Percentiles rank a stretch among this genome's conserved stretches.
These are phyloP conservation scores for Poecilia latipinna DNA, from an alignment of 2,113 vertebrate species.

Conservation along the genomic window DNA sequence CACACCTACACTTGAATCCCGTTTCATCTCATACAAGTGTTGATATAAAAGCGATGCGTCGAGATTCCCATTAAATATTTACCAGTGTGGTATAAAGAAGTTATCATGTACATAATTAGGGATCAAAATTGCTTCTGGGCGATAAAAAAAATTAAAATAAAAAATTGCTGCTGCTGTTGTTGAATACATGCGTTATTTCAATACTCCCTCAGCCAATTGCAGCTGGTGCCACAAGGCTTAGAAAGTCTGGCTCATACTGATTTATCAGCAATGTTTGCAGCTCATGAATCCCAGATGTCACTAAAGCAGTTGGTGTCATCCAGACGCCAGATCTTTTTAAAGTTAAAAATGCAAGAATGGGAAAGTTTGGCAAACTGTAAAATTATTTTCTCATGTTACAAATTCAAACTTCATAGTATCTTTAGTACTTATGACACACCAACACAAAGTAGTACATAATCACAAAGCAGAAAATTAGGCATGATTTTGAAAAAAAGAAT, in stretches of 20 bases:
- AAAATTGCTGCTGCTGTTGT: background rate
- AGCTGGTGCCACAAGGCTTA: background rate
- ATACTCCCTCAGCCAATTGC: background rate
- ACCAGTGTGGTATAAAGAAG: constrained; percentile 21
- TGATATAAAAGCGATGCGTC: constrained; percentile 21
- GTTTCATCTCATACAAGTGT: constrained; percentile 27
- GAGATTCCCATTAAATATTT: constrained; percentile 38
- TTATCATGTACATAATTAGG: constrained; percentile 12
- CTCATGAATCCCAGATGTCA: no score
- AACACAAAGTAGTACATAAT: background rate
- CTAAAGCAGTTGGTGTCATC: no score
- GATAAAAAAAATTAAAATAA: background rate
- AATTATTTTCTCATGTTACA: background rate
- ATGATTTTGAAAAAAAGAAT: background rate
- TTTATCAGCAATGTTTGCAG: background rate
- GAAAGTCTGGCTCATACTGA: background rate
- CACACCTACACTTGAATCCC: background rate
- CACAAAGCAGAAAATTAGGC: no score
- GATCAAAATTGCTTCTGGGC: constrained; percentile 14
- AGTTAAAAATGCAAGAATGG: background rate
- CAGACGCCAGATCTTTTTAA: no score
- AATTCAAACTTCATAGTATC: background rate
- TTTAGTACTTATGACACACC: background rate
- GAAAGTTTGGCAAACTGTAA: no score
- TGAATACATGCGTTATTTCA: background rate